A percentile compares a stretch with the other conserved stretches of the same genome.
Evolutionary conservation across 2,797 vertebrate genomes (phyloP).

Genomic region (Sebastes taczanowskii): DNA sequence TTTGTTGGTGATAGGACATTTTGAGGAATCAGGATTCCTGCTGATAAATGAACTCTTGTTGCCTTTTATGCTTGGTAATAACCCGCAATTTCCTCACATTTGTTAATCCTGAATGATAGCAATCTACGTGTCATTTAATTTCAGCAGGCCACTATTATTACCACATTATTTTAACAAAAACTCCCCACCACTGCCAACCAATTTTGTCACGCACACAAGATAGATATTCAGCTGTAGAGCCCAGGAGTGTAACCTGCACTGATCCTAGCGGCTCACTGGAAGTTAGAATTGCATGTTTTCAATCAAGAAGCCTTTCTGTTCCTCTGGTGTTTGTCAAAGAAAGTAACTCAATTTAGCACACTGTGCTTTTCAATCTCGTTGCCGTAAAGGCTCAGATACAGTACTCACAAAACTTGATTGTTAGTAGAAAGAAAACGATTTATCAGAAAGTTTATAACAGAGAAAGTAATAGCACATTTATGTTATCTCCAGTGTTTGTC

Average conservation of each 20-base stretch:
- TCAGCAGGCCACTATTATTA: constrained; percentile 38
- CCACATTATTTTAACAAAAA: constrained; percentile 5
- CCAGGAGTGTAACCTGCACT: constrained; percentile 2
- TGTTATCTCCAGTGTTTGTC: neutral
- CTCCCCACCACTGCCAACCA: neutral
- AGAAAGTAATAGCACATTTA: neutral
- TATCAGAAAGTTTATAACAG: neutral
- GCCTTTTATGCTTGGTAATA: constrained; percentile 40
- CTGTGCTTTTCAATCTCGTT: constrained; percentile 19
- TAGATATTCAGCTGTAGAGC: neutral
- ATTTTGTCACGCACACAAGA: constrained; percentile 23
- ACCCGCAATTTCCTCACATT: constrained; percentile 44
- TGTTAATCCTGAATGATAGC: constrained; percentile 51
- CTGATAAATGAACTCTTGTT: constrained; percentile 30
- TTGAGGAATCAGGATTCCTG: neutral
- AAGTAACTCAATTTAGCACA: constrained; percentile 5
- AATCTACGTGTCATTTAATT: constrained; percentile 27
- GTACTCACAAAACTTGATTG: neutral
- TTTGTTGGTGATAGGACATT: neutral
- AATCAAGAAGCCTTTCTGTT: constrained; percentile 11
- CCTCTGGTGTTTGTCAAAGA: neutral
- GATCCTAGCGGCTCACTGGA: neutral
- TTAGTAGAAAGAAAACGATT: neutral
- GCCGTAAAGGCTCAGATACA: neutral
- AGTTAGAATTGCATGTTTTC: neutral